Conservation (phyloP, 2,888 invertebrate genomes). For the Habrosyne pyritoides region DNA sequence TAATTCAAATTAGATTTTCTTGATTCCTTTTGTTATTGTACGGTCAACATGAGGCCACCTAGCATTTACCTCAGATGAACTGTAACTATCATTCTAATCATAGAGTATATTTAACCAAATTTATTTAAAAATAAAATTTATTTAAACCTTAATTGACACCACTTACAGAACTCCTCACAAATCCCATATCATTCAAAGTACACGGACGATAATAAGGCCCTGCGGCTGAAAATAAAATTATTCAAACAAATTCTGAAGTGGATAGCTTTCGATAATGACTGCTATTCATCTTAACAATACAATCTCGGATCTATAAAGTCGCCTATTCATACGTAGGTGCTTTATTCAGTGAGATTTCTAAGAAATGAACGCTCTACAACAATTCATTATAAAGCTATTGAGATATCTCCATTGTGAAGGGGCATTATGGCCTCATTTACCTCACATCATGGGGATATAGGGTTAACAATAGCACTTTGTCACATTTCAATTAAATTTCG, state of each 20-base stretch:
- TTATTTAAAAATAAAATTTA: neutral
- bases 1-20: too few relatives aligned
- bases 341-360: slow-evolving; percentile 68
- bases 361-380: slow-evolving; percentile 59
- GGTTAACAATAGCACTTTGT: slow-evolving; percentile 44
- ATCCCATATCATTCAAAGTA: neutral
- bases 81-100: too few relatives aligned
- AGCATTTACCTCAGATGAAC: too few relatives aligned
- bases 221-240: slow-evolving; percentile 37
- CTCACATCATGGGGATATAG: slow-evolving; percentile 42
- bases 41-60: too few relatives aligned
- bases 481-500: slow-evolving; percentile 48
- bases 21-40: too few relatives aligned
- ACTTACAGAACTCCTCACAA: neutral
- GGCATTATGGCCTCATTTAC: slow-evolving; percentile 71
- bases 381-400: slow-evolving; percentile 76
- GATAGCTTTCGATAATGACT: slow-evolving; percentile 65
- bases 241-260: slow-evolving; percentile 49
- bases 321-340: slow-evolving; percentile 65
- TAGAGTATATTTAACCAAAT: neutral
- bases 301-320: slow-evolving; percentile 62
- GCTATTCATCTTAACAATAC: slow-evolving; percentile 69
- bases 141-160: neutral
- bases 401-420: slow-evolving; percentile 64
- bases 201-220: neutral